Percentiles rank a stretch among this genome's conserved stretches.
Conservation (phyloP, 2,888 invertebrate genomes). For the Mesorhabditis spiculigera region DNA sequence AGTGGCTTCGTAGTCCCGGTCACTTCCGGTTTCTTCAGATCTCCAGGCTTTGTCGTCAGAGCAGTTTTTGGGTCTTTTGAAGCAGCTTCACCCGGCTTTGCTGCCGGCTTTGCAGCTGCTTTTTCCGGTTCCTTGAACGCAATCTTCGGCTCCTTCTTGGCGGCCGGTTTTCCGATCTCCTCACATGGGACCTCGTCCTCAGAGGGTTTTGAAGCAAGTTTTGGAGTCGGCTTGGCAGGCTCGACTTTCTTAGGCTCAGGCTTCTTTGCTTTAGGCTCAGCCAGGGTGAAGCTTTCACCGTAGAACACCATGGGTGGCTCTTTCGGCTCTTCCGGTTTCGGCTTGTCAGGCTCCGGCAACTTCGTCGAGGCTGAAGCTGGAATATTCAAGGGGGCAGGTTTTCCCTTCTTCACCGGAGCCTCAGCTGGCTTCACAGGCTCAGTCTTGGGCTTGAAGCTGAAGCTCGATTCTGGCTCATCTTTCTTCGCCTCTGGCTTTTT, state of each 20-base stretch:
- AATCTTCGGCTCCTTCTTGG: constrained; percentile 1
- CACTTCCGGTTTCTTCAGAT: constrained; percentile 5
- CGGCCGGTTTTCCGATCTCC: constrained; percentile 6
- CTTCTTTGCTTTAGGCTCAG: background rate
- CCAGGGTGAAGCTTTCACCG: background rate
- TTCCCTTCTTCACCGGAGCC: background rate
- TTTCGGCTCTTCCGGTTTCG: background rate
- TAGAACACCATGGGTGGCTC: background rate
- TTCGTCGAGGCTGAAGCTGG: background rate
- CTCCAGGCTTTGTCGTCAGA: constrained; percentile 7
- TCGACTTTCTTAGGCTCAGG: background rate
- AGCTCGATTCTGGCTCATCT: background rate
- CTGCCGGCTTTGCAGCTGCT: background rate
- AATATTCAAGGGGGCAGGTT: background rate
- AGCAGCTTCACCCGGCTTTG: constrained; percentile 5
- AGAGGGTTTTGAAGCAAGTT: background rate
- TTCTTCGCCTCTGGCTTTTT: background rate
- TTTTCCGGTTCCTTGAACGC: constrained; percentile 4
- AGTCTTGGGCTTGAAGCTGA: background rate
- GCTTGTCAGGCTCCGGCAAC: background rate
- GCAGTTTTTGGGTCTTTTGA: constrained; percentile 19
- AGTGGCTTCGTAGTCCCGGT: background rate
- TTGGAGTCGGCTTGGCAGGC: background rate
- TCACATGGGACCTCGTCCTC: constrained; percentile 11
- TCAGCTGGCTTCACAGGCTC: too few species aligned